Base-by-base conservation (phyloP, 2,888 invertebrate species). In the Tryphoninae sp. region DNA sequence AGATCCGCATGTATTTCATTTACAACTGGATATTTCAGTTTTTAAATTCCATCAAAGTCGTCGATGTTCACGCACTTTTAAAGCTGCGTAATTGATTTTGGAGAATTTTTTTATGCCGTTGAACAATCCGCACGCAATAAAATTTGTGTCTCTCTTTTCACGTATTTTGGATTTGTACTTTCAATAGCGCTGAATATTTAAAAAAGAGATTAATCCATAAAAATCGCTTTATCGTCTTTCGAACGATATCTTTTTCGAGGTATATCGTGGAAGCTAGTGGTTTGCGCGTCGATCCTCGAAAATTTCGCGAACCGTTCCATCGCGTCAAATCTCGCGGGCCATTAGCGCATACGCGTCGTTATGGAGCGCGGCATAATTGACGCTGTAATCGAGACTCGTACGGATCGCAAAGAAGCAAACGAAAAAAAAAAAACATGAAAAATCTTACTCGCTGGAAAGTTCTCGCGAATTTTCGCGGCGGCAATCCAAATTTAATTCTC, bases 401-500 rank as follows among this genome's bases (percentile, higher is more conserved):
- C 19, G 23, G 55, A 55, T 72, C 8, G 53, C 42, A 19, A 51
- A 58, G 64, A 49, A 64, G n/a, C 40, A 19, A 58, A 23, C 59
- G 8, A 55, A 19, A 64, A 49, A 33, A 33, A 49, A 65, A 49
- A 58, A 33, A 64, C 11, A 13, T 2, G 45, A 59, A 23, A 71
- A 58, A 58, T 53, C 72, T 62, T 58, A 58, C 58, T 22, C 65
- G 9, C 19, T 33, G 45, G 11, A 53, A 45, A 16, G 6, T n/a
- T 7, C 16, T 75, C n/a, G 16, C 1, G 55, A 1, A 55, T 79
- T 67, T 81, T 76, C 69, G 73, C 64, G 61, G 59, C 79, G 68
- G 82, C 79, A 80, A 85, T 85, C 85, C 83, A 76, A 81, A 82
- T 85, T 84, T 84, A 83, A 86, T 86, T 82, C 83, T 84, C 81